These are phyloP conservation scores for Sinocyclocheilus anophthalmus DNA, from an alignment of 2,113 vertebrate genomes.

Conservation along the genomic window DNA sequence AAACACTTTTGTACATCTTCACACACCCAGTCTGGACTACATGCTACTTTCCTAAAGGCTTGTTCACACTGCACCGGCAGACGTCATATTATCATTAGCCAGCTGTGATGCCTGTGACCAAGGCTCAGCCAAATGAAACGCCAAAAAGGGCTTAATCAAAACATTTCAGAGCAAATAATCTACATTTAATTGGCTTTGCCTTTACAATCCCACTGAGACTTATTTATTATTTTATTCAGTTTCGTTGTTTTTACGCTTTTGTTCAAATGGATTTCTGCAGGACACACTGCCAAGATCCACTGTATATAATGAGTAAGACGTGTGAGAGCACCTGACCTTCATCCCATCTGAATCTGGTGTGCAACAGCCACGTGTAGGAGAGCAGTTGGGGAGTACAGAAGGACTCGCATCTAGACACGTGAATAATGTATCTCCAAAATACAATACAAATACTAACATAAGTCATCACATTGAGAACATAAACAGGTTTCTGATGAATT, in stretches of 20 bases:
- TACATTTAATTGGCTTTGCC: background rate
- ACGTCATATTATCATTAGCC: background rate
- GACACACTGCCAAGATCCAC: background rate
- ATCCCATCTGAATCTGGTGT: background rate
- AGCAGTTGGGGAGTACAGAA: background rate
- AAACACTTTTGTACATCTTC: too few relatives aligned
- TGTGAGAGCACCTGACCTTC: background rate
- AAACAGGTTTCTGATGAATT: background rate
- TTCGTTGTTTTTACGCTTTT: background rate
- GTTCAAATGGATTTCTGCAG: background rate
- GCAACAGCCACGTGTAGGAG: background rate
- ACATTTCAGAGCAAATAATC: background rate
- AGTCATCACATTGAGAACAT: background rate
- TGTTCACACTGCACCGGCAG: background rate
- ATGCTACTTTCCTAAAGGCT: background rate
- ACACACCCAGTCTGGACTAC: background rate
- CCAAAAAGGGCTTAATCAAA: background rate
- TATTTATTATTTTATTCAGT: background rate
- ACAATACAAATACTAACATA: background rate
- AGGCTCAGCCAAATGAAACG: background rate
- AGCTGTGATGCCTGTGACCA: slow-evolving; percentile 36
- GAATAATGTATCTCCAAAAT: slow-evolving; percentile 22
- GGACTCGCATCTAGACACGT: background rate
- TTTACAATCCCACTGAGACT: background rate
- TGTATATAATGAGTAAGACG: background rate